Evolutionary conservation across 2,797 vertebrate genomes (phyloP).

Genomic region (Danio albolineatus): DNA sequence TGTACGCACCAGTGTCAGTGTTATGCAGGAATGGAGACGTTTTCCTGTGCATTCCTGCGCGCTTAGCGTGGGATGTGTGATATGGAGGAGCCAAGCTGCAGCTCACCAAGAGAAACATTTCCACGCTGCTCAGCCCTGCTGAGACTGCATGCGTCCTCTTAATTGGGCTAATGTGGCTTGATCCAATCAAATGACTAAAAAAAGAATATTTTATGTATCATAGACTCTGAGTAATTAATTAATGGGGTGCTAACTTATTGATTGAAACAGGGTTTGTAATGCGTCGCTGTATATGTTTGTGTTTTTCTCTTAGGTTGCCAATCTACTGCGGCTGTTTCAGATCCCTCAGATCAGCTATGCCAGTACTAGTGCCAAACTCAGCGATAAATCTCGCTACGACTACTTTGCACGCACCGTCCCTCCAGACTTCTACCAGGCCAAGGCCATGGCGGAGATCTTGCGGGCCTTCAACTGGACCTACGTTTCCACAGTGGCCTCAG

Average conservation of each 20-base stretch:
- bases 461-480: slow-evolving; percentile 98
- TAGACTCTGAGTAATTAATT: slow-evolving; percentile 51
- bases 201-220: slow-evolving; percentile 51
- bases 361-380: slow-evolving; percentile 97
- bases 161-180: slow-evolving; percentile 51
- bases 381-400: slow-evolving; percentile 96
- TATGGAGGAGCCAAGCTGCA: slow-evolving; percentile 52
- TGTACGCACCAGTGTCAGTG: slow-evolving; percentile 45
- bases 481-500: slow-evolving; percentile 95
- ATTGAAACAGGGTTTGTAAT: slow-evolving; percentile 51
- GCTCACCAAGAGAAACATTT: slow-evolving; percentile 53
- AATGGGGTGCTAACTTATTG: slow-evolving; percentile 41
- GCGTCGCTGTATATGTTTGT: slow-evolving; percentile 31
- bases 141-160: slow-evolving; percentile 39
- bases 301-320: slow-evolving; percentile 86
- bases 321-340: slow-evolving; percentile 96
- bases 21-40: slow-evolving; percentile 8
- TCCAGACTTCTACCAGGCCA: slow-evolving; percentile 98
- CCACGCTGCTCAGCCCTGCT: slow-evolving; percentile 23
- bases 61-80: slow-evolving; percentile 47
- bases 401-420: slow-evolving; percentile 97
- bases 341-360: slow-evolving; percentile 99
- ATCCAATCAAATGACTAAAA: slow-evolving; percentile 47
- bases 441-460: slow-evolving; percentile 98
- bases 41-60: slow-evolving; percentile 9